phyloP scores from a whole-genome alignment of 2,113 vertebrate species.

The Suncus etruscus region DNA sequence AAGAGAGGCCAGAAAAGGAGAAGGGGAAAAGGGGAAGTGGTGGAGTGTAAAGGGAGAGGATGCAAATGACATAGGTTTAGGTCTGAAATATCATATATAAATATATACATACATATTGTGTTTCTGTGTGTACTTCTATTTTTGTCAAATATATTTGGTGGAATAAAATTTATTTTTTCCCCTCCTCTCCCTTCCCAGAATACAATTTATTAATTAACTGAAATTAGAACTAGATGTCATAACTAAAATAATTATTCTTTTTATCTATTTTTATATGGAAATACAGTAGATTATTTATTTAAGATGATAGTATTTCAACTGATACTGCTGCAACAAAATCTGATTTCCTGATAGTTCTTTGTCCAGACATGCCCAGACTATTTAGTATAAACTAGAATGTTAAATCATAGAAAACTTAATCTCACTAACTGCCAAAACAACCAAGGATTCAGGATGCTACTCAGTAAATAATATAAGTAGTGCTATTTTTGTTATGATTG shows the following conservation, averaged over 20 bases:
- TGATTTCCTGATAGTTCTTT: constrained; percentile 45
- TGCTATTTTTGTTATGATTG: background rate
- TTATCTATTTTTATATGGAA: constrained; percentile 14
- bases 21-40: background rate
- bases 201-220: constrained; percentile 24
- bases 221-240: background rate
- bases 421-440: constrained; percentile 37
- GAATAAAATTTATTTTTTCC: too few relatives aligned
- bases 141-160: background rate
- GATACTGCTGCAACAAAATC: background rate
- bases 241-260: background rate
- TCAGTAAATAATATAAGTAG: background rate
- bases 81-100: background rate
- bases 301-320: background rate
- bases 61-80: background rate
- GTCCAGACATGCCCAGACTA: constrained; percentile 36
- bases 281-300: constrained; percentile 28
- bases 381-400: background rate
- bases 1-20: background rate
- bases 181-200: too few relatives aligned
- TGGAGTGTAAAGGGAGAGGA: background rate
- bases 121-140: background rate
- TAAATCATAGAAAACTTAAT: background rate
- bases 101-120: background rate
- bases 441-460: background rate